These are phyloP conservation scores for Sinocyclocheilus rhinocerous DNA, from an alignment of 2,113 vertebrate genomes.

Conservation along the genomic window DNA sequence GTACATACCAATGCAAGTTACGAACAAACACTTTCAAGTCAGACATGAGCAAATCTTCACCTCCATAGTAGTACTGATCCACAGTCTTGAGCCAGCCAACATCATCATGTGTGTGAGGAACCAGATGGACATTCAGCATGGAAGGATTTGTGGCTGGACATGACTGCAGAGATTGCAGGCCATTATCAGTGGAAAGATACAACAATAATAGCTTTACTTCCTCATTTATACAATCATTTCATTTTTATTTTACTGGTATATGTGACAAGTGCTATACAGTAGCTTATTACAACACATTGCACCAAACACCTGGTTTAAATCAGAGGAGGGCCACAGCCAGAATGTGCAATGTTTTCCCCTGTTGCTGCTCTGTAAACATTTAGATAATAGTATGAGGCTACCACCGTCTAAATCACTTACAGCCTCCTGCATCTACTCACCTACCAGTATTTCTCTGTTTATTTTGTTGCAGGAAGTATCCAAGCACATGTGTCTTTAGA, in stretches of 20 bases:
- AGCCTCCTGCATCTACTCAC: slow-evolving; percentile 19
- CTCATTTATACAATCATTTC: background rate
- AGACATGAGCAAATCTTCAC: slow-evolving; percentile 64
- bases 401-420: slow-evolving; percentile 17
- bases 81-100: slow-evolving; percentile 96
- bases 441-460: slow-evolving; percentile 3
- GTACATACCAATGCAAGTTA: background rate
- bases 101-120: slow-evolving; percentile 91
- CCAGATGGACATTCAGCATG: slow-evolving; percentile 91
- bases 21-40: background rate
- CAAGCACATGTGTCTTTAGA: background rate
- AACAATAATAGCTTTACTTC: background rate
- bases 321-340: slow-evolving; percentile 27
- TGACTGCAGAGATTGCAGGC: slow-evolving; percentile 70
- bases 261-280: slow-evolving; percentile 22
- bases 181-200: background rate
- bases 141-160: slow-evolving; percentile 78
- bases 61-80: slow-evolving; percentile 93
- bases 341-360: slow-evolving; percentile 38
- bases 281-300: slow-evolving; percentile 22
- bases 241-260: background rate
- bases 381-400: slow-evolving; percentile 35
- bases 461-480: background rate
- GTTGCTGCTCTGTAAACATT: slow-evolving; percentile 49
- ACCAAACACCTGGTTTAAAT: slow-evolving; percentile 44